A percentile compares a stretch with the other conserved stretches of the same genome.
These are phyloP conservation scores for Druceiella hillmani DNA, from an alignment of 2,888 invertebrate species.

Conservation along the genomic window DNA sequence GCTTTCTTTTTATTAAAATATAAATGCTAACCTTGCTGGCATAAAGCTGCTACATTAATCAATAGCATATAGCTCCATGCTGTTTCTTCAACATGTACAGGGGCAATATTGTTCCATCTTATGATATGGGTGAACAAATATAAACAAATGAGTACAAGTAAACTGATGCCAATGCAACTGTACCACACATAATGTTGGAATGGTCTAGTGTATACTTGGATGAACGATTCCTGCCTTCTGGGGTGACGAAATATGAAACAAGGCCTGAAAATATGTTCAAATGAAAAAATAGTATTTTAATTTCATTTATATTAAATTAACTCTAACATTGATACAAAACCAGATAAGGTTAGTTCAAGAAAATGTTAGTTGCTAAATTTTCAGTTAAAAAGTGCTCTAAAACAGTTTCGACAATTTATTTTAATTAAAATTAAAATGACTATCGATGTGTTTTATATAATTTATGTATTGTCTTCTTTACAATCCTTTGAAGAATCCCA, in stretches of 20 bases:
- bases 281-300: no score
- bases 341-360: no score
- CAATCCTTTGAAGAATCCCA: no score
- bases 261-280: slow-evolving; percentile 43
- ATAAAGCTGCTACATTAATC: slow-evolving; percentile 40
- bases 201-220: slow-evolving; percentile 59
- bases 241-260: slow-evolving; percentile 66
- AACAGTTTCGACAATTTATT: no score
- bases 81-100: slow-evolving; percentile 31
- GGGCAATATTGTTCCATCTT: slow-evolving; percentile 20
- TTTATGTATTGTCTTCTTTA: no score
- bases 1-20: background rate
- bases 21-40: slow-evolving; percentile 43
- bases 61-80: slow-evolving; percentile 43
- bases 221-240: slow-evolving; percentile 51
- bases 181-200: slow-evolving; percentile 55
- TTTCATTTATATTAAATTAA: no score
- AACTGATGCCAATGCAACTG: slow-evolving; percentile 26
- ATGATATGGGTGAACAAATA: slow-evolving; percentile 8
- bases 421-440: no score
- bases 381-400: no score
- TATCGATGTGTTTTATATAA: no score
- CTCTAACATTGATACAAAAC: no score
- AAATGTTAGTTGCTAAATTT: no score
- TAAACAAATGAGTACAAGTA: no score